Conservation (phyloP, 2,888 invertebrate genomes). For the Folsomia candida region DNA sequence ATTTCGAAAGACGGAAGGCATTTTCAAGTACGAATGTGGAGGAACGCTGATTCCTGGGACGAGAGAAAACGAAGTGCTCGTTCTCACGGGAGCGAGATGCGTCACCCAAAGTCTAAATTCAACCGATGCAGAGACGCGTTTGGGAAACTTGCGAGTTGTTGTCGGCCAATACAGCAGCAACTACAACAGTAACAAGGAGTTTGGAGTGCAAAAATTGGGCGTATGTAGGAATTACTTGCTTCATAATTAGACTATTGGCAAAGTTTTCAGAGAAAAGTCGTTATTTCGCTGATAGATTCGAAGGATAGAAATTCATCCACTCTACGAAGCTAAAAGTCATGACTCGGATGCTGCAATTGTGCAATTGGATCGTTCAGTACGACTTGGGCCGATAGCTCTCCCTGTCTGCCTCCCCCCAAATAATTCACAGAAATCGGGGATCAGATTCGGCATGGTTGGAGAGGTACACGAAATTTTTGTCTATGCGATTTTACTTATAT, state of each 20-base stretch:
- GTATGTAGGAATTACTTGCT: conserved; percentile 16
- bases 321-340: conserved; percentile 28
- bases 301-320: conserved; percentile 36
- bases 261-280: too few species aligned
- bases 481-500: neutral
- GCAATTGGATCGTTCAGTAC: conserved; percentile 27
- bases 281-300: conserved; percentile 20
- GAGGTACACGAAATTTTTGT: conserved; percentile 26
- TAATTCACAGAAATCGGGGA: conserved; percentile 30
- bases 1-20: conserved; percentile 22
- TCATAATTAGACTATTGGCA: neutral
- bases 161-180: conserved; percentile 32
- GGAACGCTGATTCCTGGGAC: conserved; percentile 34
- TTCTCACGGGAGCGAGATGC: conserved; percentile 35
- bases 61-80: conserved; percentile 20
- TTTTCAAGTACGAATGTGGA: conserved; percentile 35
- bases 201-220: conserved; percentile 32
- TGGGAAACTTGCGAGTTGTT: conserved; percentile 29
- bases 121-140: conserved; percentile 12
- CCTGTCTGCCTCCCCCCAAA: conserved; percentile 36
- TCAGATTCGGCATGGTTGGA: conserved; percentile 31
- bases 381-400: conserved; percentile 22
- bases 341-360: conserved; percentile 36
- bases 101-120: conserved; percentile 28
- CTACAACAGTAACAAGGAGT: conserved; percentile 32